Base-by-base conservation (phyloP, 1,140 invertebrate genomes). In the Caligus rogercresseyi region DNA sequence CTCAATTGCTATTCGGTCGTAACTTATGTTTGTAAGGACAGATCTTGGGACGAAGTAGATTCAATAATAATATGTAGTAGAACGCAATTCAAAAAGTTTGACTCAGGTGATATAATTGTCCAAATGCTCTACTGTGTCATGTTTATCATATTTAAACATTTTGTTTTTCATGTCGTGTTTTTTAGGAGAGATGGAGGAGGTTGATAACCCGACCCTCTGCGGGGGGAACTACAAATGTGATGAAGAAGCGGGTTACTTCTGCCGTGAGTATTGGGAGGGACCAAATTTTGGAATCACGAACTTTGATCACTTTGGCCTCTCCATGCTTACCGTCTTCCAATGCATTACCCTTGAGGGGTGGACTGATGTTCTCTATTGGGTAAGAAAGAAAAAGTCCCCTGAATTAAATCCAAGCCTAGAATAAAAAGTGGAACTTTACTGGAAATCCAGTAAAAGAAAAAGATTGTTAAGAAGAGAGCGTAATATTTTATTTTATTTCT, bases 311-410 rank as follows among this genome's bases (percentile, higher is more conserved):
- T 78, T 81, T 70, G 80, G 79, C 16, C 72, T 82, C 11, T 78
- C 81, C 23, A 82, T 82, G 80, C 71, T 81, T 51, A 81, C 80
- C 54, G 80, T 81, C 57, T 82, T 81, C 70, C 79, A 81, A 69
- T 82, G 81, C 69, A 76, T 81, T 21, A 80, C 81, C 24, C 77
- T 81, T 70, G 80, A 83, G 71, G 80, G 80, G 2, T 82, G 80
- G 80, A 81, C 79, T 15, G 71, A 74, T 65, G 74, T 80, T 11
- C 68, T 81, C 68, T 81, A 81, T 69, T 70, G 75, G 72, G 78
- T 79, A 69, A 72, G 73, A 65, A 2, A 56, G 23, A 60, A 2
- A 24, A 15, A 1, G n/a, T 53, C 24, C 57, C 1, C 31, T 43
- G n/a, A 43, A 43, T n/a, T 11, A 43, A 11, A 43, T n/a, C n/a